Conservation (phyloP, 1,140 invertebrate genomes). For the Lithobius niger region DNA sequence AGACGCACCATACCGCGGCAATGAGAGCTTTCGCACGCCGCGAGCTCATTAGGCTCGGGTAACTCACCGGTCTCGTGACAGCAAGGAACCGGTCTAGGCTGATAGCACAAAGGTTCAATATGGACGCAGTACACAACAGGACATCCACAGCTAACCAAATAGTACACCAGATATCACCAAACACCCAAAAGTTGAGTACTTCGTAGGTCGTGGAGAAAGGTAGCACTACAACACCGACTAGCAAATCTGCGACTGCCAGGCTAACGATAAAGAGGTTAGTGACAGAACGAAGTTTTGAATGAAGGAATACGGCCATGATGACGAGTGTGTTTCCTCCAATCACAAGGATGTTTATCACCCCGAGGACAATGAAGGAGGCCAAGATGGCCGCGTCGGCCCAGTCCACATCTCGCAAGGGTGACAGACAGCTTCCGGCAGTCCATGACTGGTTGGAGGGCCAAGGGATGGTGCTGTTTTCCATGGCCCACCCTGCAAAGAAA, state of each 20-base stretch:
- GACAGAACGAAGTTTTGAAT: slow-evolving; percentile 71
- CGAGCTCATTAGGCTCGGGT: slow-evolving; percentile 81
- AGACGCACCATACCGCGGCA: slow-evolving; percentile 80
- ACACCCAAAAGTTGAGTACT: slow-evolving; percentile 83
- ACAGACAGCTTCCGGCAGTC: slow-evolving; percentile 38
- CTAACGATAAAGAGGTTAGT: slow-evolving; percentile 93
- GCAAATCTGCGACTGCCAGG: slow-evolving; percentile 77
- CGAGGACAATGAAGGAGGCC: slow-evolving; percentile 56
- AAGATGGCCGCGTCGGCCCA: slow-evolving; percentile 61
- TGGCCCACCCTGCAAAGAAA: slow-evolving; percentile 5
- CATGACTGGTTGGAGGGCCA: not conserved
- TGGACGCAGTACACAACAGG: slow-evolving; percentile 92
- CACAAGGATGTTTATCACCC: slow-evolving; percentile 69
- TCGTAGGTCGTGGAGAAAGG: slow-evolving; percentile 79
- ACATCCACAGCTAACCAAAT: slow-evolving; percentile 89
- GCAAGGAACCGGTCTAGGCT: slow-evolving; percentile 88
- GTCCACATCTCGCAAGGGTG: slow-evolving; percentile 53
- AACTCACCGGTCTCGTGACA: slow-evolving; percentile 82
- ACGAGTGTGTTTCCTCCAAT: slow-evolving; percentile 80
- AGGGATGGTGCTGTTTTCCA: not conserved
- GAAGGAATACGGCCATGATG: slow-evolving; percentile 77
- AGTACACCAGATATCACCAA: slow-evolving; percentile 79
- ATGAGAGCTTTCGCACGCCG: slow-evolving; percentile 76
- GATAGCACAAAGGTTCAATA: slow-evolving; percentile 70
- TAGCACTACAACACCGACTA: slow-evolving; percentile 79